Evolutionary conservation across 2,888 invertebrate species (phyloP).

Genomic region (Limnephilus auricula): DNA sequence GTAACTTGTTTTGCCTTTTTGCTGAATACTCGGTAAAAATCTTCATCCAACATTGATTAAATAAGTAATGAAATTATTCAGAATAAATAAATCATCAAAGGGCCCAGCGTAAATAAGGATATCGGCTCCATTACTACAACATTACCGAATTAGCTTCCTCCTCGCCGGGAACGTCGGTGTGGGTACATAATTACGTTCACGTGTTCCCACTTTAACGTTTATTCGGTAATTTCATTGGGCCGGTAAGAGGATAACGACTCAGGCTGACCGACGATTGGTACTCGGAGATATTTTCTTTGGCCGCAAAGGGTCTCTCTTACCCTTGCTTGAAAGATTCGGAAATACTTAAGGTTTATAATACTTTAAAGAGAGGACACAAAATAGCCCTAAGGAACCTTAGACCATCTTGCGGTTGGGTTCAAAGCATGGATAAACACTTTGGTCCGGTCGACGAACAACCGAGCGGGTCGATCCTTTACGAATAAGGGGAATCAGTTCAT

Average conservation of each 20-base stretch:
- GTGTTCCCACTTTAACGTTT: slow-evolving; percentile 48
- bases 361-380: slow-evolving; percentile 18
- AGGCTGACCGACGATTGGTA: slow-evolving; percentile 53
- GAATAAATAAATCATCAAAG: background rate
- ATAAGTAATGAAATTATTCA: background rate
- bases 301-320: slow-evolving; percentile 17
- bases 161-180: background rate
- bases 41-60: background rate
- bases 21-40: background rate
- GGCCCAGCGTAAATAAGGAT: background rate
- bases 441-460: slow-evolving; percentile 57
- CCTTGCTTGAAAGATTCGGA: slow-evolving; percentile 29
- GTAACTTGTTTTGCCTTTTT: background rate
- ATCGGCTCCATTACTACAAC: slow-evolving; percentile 19
- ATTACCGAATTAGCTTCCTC: slow-evolving; percentile 5
- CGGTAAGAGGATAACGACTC: slow-evolving; percentile 53
- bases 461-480: slow-evolving; percentile 42
- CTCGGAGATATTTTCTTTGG: slow-evolving; percentile 49
- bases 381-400: slow-evolving; percentile 51
- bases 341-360: background rate
- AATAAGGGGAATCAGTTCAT: slow-evolving; percentile 42
- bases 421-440: slow-evolving; percentile 65
- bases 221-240: slow-evolving; percentile 46
- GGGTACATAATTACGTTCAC: slow-evolving; percentile 33
- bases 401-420: slow-evolving; percentile 56